These are phyloP conservation scores for Lasioglossum zephyrum DNA, from an alignment of 2,888 invertebrate genomes.

Conservation along the genomic window DNA sequence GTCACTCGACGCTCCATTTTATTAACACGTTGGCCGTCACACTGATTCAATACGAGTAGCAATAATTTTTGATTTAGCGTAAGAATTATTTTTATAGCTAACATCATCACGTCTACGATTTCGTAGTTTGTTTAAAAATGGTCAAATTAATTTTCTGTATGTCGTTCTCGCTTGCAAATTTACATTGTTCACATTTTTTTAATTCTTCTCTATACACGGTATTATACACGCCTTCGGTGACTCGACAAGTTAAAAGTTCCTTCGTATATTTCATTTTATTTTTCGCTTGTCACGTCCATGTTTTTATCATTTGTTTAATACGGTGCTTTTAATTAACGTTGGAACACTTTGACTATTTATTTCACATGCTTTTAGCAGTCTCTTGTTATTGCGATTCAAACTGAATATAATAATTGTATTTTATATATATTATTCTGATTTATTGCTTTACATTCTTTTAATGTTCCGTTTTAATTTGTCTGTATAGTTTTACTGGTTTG, in stretches of 20 bases:
- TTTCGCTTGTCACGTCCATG: neutral
- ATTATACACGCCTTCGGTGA: neutral
- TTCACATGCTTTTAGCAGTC: neutral
- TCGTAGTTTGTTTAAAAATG: neutral
- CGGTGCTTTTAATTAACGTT: neutral
- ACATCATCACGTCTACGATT: neutral
- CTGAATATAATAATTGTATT: neutral
- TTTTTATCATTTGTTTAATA: neutral
- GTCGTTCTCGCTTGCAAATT: neutral
- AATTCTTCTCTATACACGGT: neutral
- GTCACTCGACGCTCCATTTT: neutral
- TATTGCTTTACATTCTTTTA: neutral
- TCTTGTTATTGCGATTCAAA: neutral
- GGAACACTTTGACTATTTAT: neutral
- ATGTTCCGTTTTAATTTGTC: neutral
- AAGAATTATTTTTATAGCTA: neutral
- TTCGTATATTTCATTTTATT: neutral
- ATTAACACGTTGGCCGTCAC: neutral
- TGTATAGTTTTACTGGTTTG: neutral
- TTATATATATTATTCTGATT: neutral
- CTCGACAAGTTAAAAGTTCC: neutral
- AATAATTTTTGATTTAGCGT: neutral
- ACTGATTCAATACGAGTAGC: neutral
- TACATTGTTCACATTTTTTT: neutral
- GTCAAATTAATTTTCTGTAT: neutral